phyloP scores from a whole-genome alignment of 2,113 vertebrate genomes.

The Podarcis raffonei region DNA sequence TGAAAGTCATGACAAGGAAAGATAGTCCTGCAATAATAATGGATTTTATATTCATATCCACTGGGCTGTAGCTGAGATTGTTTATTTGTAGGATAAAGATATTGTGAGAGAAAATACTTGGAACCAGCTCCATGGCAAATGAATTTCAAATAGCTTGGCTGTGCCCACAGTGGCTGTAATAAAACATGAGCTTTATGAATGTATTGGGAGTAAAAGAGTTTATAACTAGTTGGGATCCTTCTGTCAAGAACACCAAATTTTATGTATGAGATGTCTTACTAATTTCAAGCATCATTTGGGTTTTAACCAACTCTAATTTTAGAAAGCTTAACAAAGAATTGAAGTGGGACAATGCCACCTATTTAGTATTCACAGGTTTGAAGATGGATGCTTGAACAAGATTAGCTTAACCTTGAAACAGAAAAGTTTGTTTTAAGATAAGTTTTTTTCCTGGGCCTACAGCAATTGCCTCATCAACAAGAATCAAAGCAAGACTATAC shows the following conservation, averaged over 20 bases:
- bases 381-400: not conserved
- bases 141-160: not conserved
- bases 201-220: not conserved
- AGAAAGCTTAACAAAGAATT: not conserved
- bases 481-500: not conserved
- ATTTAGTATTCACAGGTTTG: not conserved
- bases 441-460: not conserved
- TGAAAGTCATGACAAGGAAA: not conserved
- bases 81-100: slow-evolving; percentile 4
- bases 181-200: not conserved
- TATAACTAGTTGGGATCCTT: not conserved
- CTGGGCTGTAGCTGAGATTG: not conserved
- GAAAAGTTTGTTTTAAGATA: not conserved
- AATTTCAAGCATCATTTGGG: not conserved
- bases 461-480: not conserved
- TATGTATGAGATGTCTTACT: not conserved
- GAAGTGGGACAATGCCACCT: not conserved
- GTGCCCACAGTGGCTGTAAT: not conserved
- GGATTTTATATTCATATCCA: not conserved
- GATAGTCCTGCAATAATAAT: not conserved
- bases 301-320: not conserved
- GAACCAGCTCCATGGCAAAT: not conserved
- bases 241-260: not conserved
- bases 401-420: not conserved
- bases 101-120: not conserved